Base-by-base conservation (phyloP, 1,140 invertebrate species). In the Acarapis woodi region DNA sequence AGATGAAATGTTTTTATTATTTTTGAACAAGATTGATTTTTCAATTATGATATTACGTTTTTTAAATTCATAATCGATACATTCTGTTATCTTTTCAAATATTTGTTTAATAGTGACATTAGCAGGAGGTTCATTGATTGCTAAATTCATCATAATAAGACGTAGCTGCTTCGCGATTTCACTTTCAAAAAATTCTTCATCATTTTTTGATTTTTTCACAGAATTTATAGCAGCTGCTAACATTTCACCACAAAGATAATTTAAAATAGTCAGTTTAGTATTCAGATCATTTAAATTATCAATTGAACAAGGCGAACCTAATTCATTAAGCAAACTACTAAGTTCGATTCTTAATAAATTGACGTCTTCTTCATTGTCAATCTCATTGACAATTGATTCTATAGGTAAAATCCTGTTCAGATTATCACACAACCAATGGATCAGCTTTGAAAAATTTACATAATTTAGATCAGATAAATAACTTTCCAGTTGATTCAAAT, bases 201-300 rank as follows among this genome's bases (percentile, higher is more conserved):
- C 14, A 12, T 18, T 41, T 19, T 10, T 12, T 15, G 16, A 23
- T 4, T 31, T 20, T 8, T 20, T 21, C 14, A 12, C 32, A 19
- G 24, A 9, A 31, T 25, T 31, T 6, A 40, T 16, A 26, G 36
- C 19, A 3, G 26, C 20, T 20, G 36, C 36, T 6, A 42, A 19
- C 18, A 38, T 12, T 18, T 42, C 35, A 16, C 40, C 40, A 14
- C 18, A 41, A 9, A 42, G 26, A 32, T n/a, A 40, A 28, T 42
- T 6, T 2, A 42, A 21, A 32, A 42, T 33, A 4, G 3, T 23
- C n/a, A 41, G 23, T 3, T 26, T 26, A 8, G 6, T 26, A 6
- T 26, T n/a, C 6, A 8, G 6, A 8, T 26, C 25, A 26, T 6
- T 6, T n/a, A 26, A 26, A 26, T 26, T n/a, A 26, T 26, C n/a